Evolutionary conservation across 2,888 invertebrate species (phyloP), one percentile per base, ranked within the genome.

Genomic region (Drosophila yooni): DNA sequence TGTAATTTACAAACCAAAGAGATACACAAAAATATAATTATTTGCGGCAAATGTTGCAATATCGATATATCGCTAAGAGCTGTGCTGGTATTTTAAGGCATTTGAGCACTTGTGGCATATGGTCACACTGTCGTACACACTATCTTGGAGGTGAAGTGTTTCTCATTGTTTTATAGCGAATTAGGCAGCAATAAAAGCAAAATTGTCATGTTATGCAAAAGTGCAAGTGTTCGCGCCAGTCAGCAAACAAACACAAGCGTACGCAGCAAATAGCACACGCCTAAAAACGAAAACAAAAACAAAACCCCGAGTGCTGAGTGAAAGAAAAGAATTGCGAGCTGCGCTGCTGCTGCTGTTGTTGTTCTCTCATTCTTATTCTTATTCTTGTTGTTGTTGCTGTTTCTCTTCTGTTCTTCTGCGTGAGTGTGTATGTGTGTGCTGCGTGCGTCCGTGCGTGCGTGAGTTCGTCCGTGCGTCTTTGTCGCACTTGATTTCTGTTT

Each of bases 121-220:
- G 78, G 78, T 65, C 81, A 80, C 76, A 71, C 68, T 62, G 58
- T 18, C 38, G n/a, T 36, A 38, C 53, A 48, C 70, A 66, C 66
- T 67, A 79, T 75, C 76, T 65, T 78, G 78, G 75, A 76, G 76
- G 81, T 81, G 70, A 62, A 82, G 67, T 78, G 74, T 70, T 79
- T 79, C 76, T 72, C 72, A 76, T 79, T 82, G 80, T 69, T 81
- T 76, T 77, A 69, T 73, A 71, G 67, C 76, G 64, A 83, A 76
- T 82, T 70, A 52, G 68, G 63, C 63, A 76, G 70, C 76, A 79
- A 85, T 74, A 72, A 60, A 46, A 70, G 46, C 53, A 53, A 60
- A 62, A 60, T 65, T 54, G 62, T 53, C 68, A 73, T 76, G 68
- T 62, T 70, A 64, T 67, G 78, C 66, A 72, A 82, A 76, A 79